Evolutionary conservation across 2,888 invertebrate genomes (phyloP).

Genomic region (Operophtera brumata): DNA sequence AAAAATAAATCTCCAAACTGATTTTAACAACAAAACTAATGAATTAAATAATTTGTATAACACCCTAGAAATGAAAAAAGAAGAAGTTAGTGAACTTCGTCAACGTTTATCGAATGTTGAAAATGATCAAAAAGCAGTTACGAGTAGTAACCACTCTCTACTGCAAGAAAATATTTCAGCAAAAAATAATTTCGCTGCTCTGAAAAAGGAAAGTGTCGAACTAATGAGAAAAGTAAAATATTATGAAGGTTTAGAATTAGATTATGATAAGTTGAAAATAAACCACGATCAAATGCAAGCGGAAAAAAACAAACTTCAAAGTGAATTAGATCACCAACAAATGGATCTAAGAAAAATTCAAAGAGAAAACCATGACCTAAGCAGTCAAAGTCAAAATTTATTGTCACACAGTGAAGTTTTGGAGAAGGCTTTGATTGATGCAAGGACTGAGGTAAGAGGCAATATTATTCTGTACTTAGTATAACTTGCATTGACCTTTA

Average conservation of each 20-base stretch:
- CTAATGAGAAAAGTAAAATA: conserved; percentile 49
- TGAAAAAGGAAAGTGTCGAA: conserved; percentile 52
- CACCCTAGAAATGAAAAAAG: conserved; percentile 48
- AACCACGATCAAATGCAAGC: conserved; percentile 39
- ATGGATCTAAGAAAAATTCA: conserved; percentile 43
- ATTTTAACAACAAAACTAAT: conserved; percentile 44
- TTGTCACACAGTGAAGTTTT: conserved; percentile 53
- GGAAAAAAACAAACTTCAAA: conserved; percentile 55
- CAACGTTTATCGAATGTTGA: conserved; percentile 42
- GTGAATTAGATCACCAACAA: conserved; percentile 43
- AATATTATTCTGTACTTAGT: too few species aligned
- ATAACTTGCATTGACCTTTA: too few species aligned
- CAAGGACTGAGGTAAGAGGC: conserved; percentile 54
- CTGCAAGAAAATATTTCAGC: conserved; percentile 48
- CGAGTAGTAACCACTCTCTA: conserved; percentile 42
- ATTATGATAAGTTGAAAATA: conserved; percentile 47
- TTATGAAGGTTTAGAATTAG: conserved; percentile 48
- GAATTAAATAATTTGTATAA: conserved; percentile 48
- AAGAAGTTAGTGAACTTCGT: conserved; percentile 50
- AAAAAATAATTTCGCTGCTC: conserved; percentile 39
- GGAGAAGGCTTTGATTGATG: conserved; percentile 53
- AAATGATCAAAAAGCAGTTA: conserved; percentile 37
- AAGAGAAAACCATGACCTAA: conserved; percentile 50
- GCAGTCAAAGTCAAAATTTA: conserved; percentile 48
- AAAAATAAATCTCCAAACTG: conserved; percentile 43